These are phyloP conservation scores for Diuraphis noxia DNA, from an alignment of 1,140 invertebrate species.

Conservation along the genomic window DNA sequence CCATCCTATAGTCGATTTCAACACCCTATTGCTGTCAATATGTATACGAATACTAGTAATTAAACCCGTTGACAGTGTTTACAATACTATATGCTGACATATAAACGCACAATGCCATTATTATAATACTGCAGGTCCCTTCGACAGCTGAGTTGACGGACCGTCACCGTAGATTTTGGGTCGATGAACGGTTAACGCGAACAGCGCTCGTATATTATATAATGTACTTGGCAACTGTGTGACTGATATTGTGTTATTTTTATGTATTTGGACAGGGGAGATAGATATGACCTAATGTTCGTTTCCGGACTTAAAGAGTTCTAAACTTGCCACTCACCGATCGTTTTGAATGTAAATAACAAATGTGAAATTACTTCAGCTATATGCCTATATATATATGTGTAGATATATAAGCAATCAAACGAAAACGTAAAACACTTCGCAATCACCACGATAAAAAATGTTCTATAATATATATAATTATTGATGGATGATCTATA, in stretches of 20 bases:
- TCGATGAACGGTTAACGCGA: slow-evolving; percentile 30
- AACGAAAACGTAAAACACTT: neutral
- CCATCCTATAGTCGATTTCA: neutral
- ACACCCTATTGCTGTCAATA: neutral
- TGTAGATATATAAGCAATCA: neutral
- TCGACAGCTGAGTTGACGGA: neutral
- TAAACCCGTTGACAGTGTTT: neutral
- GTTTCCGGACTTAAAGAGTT: neutral
- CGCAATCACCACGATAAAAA: neutral
- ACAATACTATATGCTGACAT: neutral
- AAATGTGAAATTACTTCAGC: neutral
- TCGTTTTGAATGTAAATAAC: neutral
- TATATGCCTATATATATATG: too few relatives aligned
- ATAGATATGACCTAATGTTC: neutral
- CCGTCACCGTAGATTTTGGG: neutral
- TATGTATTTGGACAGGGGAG: neutral
- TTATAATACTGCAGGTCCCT: neutral
- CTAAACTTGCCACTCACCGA: neutral
- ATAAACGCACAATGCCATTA: neutral
- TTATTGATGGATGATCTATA: too few relatives aligned
- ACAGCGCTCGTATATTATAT: too few relatives aligned
- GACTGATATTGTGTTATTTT: neutral
- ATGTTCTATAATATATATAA: neutral
- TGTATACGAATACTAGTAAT: neutral
- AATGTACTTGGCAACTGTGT: neutral